A percentile compares a stretch with the other conserved stretches of the same genome.
Evolutionary conservation across 2,797 vertebrate species (phyloP).

Genomic region (Lepus townsendii): DNA sequence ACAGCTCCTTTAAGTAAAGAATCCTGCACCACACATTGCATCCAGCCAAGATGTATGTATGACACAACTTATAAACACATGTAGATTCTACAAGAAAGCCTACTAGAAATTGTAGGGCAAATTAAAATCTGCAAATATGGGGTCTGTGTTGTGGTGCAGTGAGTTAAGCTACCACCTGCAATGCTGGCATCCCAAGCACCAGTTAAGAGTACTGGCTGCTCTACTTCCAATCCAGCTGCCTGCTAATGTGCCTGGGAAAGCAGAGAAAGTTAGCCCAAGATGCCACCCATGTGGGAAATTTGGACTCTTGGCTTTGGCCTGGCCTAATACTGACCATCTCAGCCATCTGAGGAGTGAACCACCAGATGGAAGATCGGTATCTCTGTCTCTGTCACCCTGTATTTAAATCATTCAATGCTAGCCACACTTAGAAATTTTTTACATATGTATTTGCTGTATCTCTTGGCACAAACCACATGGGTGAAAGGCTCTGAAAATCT

Average conservation of each 20-base stretch:
- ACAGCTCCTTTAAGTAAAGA: not conserved
- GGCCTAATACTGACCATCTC: too few species aligned
- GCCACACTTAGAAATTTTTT: constrained; percentile 35
- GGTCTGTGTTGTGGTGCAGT: too few species aligned
- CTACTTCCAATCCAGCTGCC: too few species aligned
- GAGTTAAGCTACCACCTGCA: too few species aligned
- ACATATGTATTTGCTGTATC: not conserved
- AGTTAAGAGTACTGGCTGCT: too few species aligned
- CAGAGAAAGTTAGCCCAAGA: too few species aligned
- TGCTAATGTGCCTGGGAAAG: too few species aligned
- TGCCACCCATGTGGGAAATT: too few species aligned
- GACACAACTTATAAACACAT: constrained; percentile 17
- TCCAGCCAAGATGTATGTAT: not conserved
- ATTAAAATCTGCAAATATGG: constrained; percentile 17
- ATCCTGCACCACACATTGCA: not conserved
- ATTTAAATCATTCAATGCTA: constrained; percentile 34
- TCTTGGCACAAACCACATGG: not conserved
- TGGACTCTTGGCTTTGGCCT: too few species aligned
- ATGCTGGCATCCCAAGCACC: too few species aligned
- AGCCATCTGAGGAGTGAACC: too few species aligned
- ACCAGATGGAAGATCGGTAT: too few species aligned
- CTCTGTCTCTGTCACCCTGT: not conserved
- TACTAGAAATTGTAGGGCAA: not conserved
- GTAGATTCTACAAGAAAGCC: constrained; percentile 23
- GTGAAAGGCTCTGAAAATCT: constrained; percentile 18